Percentiles rank a stretch among this genome's conserved stretches.
Conservation (phyloP, 1,140 invertebrate genomes). For the Pygmarrhopalites habei region DNA sequence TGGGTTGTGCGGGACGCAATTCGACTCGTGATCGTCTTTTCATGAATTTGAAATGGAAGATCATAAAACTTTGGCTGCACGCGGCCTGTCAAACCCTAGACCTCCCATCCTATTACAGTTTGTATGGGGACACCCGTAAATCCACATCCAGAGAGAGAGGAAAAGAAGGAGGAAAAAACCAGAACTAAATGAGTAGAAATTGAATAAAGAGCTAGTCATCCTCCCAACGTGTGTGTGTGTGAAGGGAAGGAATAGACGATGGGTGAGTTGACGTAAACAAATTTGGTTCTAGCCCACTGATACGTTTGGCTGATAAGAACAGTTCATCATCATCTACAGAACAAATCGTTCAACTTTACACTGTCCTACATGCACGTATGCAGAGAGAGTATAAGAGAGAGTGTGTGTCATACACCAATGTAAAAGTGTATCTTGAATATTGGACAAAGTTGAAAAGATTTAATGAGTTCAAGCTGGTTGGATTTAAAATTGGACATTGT, state of each 20-base stretch:
- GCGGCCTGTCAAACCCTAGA: constrained; percentile 36
- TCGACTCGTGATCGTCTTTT: constrained; percentile 12
- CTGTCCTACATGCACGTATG: not conserved
- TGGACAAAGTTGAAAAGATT: not conserved
- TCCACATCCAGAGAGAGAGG: not conserved
- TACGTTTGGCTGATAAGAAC: not conserved
- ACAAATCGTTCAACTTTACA: not conserved
- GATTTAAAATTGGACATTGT: not conserved
- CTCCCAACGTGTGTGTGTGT: not conserved
- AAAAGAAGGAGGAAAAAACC: too few species aligned
- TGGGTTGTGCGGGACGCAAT: too few species aligned
- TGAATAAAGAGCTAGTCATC: constrained; percentile 8
- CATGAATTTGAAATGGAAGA: constrained; percentile 35
- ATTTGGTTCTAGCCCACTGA: constrained; percentile 4
- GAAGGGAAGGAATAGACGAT: not conserved
- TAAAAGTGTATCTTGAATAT: not conserved
- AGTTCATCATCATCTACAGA: not conserved
- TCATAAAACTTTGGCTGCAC: constrained; percentile 36
- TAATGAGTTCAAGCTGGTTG: not conserved
- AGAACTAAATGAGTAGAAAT: constrained; percentile 7
- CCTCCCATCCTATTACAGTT: constrained; percentile 33
- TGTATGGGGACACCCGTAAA: not conserved
- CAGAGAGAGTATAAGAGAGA: not conserved
- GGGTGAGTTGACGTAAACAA: not conserved
- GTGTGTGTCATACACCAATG: not conserved